phyloP scores from a whole-genome alignment of 2,113 vertebrate species.

The Canis aureus region DNA sequence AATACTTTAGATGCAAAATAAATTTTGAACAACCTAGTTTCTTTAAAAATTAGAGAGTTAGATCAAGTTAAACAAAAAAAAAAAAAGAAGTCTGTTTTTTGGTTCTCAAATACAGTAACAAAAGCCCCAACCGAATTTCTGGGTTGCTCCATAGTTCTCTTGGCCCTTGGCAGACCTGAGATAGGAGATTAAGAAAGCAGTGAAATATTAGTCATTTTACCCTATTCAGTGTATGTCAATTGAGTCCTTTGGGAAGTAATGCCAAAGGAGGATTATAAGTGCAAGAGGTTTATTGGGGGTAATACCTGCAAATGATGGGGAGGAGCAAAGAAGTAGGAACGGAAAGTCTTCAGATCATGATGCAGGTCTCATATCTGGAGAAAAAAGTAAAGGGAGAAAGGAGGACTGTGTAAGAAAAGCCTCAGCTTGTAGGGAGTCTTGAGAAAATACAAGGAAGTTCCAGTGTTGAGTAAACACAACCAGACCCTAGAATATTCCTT shows the following conservation, averaged over 20 bases:
- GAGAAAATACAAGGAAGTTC: neutral
- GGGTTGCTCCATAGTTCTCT: neutral
- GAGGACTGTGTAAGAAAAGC: neutral
- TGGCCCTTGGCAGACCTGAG: neutral
- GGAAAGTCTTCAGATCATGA: neutral
- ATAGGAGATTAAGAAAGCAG: neutral
- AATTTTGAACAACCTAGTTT: neutral
- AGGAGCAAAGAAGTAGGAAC: neutral
- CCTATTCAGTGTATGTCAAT: neutral
- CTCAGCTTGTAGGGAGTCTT: neutral
- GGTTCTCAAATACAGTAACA: neutral
- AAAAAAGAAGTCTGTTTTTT: neutral
- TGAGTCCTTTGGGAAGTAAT: neutral
- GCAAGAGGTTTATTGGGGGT: neutral
- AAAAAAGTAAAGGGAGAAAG: neutral
- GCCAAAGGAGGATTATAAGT: neutral
- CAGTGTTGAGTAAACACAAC: neutral
- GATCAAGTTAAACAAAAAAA: neutral
- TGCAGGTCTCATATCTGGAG: neutral
- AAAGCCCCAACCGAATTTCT: neutral
- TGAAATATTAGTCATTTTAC: neutral
- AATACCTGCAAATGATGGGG: neutral
- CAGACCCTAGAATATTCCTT: neutral
- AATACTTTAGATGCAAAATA: neutral
- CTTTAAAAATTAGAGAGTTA: neutral